A percentile compares a stretch with the other conserved stretches of the same genome.
Evolutionary conservation across 2,113 vertebrate genomes (phyloP).

Genomic region (Hippocampus zosterae): DNA sequence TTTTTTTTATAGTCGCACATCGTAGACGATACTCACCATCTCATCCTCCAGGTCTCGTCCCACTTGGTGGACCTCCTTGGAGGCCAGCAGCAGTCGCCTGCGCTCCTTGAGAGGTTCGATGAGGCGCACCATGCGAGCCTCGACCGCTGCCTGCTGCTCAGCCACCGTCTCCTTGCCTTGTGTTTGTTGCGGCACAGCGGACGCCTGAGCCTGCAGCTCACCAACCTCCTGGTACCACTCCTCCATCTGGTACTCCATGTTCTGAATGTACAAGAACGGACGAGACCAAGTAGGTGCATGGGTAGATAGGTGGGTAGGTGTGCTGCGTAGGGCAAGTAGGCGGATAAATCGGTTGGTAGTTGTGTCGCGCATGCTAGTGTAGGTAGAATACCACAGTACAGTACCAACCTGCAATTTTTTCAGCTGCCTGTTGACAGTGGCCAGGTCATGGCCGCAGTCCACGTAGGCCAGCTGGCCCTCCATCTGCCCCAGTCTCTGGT

Average conservation of each 20-base stretch:
- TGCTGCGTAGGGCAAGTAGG: too few species aligned
- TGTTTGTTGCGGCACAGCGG: constrained; percentile 76
- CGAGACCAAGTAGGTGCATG: neutral
- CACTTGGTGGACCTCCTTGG: constrained; percentile 92
- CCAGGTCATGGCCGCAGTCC: constrained; percentile 80
- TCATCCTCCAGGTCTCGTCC: constrained; percentile 87
- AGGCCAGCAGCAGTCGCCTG: constrained; percentile 81
- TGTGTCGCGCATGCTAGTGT: too few species aligned
- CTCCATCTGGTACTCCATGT: constrained; percentile 87
- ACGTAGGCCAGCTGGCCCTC: constrained; percentile 79
- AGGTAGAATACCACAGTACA: too few species aligned
- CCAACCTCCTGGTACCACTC: constrained; percentile 87
- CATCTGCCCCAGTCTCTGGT: constrained; percentile 80
- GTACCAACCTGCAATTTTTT: constrained; percentile 79
- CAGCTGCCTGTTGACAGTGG: constrained; percentile 84
- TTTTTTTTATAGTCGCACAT: neutral
- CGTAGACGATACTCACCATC: constrained; percentile 72
- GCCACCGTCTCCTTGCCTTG: constrained; percentile 72
- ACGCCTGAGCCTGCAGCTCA: constrained; percentile 79
- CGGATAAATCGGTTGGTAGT: neutral
- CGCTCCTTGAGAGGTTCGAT: constrained; percentile 89
- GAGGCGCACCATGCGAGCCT: constrained; percentile 82
- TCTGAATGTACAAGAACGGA: constrained; percentile 56
- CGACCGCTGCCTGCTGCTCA: constrained; percentile 75
- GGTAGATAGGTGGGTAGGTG: neutral